phyloP scores from a whole-genome alignment of 2,797 vertebrate species.

The Capromys pilorides region DNA sequence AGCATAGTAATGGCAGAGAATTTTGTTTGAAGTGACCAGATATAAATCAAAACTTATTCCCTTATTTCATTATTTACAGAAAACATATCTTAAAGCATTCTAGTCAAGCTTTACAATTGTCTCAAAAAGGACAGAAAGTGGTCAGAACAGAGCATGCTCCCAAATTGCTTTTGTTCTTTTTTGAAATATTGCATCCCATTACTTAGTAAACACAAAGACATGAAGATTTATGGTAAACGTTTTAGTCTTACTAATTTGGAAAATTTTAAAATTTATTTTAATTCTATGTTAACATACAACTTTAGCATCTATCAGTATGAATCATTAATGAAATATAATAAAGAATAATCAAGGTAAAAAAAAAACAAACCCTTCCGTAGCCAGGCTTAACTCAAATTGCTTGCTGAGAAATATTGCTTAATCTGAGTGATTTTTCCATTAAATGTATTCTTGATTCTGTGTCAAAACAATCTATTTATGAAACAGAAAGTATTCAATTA shows the following conservation, averaged over 20 bases:
- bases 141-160: neutral
- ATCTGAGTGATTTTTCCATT: slow-evolving; percentile 52
- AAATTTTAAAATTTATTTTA: slow-evolving; percentile 54
- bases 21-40: neutral
- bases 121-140: neutral
- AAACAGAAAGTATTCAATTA: slow-evolving; percentile 55
- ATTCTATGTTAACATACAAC: slow-evolving; percentile 38
- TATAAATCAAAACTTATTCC: neutral
- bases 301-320: slow-evolving; percentile 71
- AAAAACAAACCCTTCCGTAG: slow-evolving; percentile 64
- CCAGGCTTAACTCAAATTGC: slow-evolving; percentile 60
- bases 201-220: slow-evolving; percentile 28
- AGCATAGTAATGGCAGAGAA: neutral
- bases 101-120: neutral
- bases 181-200: slow-evolving; percentile 46
- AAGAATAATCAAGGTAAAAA: slow-evolving; percentile 68
- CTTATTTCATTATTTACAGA: slow-evolving; percentile 2
- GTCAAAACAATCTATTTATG: slow-evolving; percentile 41
- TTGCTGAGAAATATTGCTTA: slow-evolving; percentile 58
- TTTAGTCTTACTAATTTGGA: slow-evolving; percentile 60
- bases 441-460: slow-evolving; percentile 51
- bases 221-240: slow-evolving; percentile 45
- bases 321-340: slow-evolving; percentile 53
- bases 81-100: neutral
- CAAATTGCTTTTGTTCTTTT: slow-evolving; percentile 14